Base-by-base conservation (phyloP, 2,113 vertebrate genomes). In the Marmota flaviventris region DNA sequence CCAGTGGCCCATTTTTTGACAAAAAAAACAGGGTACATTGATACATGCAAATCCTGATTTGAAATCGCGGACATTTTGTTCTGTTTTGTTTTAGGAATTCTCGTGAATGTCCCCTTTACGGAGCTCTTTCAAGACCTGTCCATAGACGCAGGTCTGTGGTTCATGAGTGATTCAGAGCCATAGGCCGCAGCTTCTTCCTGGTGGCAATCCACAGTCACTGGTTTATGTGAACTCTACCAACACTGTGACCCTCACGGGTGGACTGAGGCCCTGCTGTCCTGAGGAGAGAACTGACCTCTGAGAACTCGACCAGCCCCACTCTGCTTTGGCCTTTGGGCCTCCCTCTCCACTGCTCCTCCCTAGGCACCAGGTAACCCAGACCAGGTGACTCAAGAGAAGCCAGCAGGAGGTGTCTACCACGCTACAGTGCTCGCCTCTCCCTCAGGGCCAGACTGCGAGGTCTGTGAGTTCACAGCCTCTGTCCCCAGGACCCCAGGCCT, bases 31-130 rank as follows among this genome's bases (percentile, higher is more conserved):
- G 72, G 2, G 4, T 37, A 77, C 79, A 94, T 48, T 45, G 14
- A 92, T 84, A 93, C n/a, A 39, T 37, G 8, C 8, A 90, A 97
- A 89, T 67, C 37, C 8, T 92, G 56, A 77, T 48, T 34, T 91
- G 27, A 72, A 81, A 93, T 95, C 56, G n/a, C 25, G 29, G 42
- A 29, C 82, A 48, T 39, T 83, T 45, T 45, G 45, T 45, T 45
- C 8, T 45, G 45, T 45, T 45, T 45, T 45, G 45, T 45, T 93
- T 87, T 37, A 34, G 32, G 7, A 39, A 69, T 42, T 87, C 81
- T 45, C 37, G 51, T 67, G 58, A 93, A 89, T 53, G 37, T 24
- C 39, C 34, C 10, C 76, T 85, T 77, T 53, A 56, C 1, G 78
- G 53, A n/a, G 18, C 69, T 82, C 91, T 90, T 53, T 8, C 0